Evolutionary conservation across 1,140 invertebrate genomes (phyloP), one percentile per base, ranked within the genome.

Genomic region (Formica exsecta): DNA sequence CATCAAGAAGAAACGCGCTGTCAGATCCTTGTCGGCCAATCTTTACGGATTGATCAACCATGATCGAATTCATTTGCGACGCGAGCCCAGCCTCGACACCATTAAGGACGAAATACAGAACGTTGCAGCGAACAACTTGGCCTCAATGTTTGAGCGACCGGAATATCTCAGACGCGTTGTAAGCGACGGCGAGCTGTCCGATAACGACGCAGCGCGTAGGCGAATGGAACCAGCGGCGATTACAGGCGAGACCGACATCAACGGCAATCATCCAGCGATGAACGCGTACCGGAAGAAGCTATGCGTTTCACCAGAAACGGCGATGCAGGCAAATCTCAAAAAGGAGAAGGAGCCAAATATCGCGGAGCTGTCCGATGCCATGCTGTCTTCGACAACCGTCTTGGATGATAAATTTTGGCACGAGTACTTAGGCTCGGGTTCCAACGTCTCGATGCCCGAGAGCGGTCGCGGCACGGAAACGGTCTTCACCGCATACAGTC

Each of bases 21-120:
- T 97, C 5, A 95, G 97, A 73, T 98, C 97, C 1, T 93, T 98
- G 25, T 98, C 98, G 0, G 97, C 97, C 0, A 98, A 98, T 92
- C 96, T 98, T 71, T 97, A 97, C 66, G 97, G 96, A 87, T 95
- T 98, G 74, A 96, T 98, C 16, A 91, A 92, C 44, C 91, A 90
- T 25, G 87, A 92, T n/a, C 68, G 25, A 1, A 91, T 90, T 51
- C 86, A 88, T 22, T 65, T 86, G 74, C 85, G 74, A 64, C 80
- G 80, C 29, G 90, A 87, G 32, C 87, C 85, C 13, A 88, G 79
- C 3, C 79, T 90, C 13, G 76, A 86, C 29, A 62, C 68, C 7
- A 59, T 89, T 3, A 73, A 70, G 8, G 62, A 88, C 9, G 81
- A 84, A 5, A 84, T 87, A 0, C 66, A 76, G 16, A 32, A 84